Evolutionary conservation across 2,113 vertebrate genomes (phyloP).

Genomic region (Okapia johnstoni): DNA sequence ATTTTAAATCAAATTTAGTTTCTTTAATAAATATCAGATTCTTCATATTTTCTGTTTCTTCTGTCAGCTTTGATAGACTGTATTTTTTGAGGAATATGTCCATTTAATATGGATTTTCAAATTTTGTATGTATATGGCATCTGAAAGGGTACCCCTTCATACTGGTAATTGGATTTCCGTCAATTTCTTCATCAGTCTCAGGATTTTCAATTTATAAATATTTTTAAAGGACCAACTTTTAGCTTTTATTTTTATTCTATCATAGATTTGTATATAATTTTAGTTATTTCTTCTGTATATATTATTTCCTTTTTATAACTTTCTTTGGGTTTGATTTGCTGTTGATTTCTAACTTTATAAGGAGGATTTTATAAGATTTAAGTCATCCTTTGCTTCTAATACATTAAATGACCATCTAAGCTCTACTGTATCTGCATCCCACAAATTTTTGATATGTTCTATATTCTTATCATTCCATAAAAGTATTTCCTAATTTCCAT

Average conservation of each 20-base stretch:
- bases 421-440: neutral
- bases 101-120: neutral
- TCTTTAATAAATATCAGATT: neutral
- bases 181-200: neutral
- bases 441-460: neutral
- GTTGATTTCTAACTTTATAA: neutral
- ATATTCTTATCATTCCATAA: neutral
- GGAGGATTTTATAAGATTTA: neutral
- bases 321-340: neutral
- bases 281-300: neutral
- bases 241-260: neutral
- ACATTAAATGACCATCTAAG: neutral
- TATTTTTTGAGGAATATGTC: neutral
- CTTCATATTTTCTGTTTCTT: neutral
- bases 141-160: neutral
- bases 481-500: neutral
- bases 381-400: neutral
- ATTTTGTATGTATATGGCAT: neutral
- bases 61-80: neutral
- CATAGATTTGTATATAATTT: neutral
- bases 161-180: neutral
- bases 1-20: neutral
- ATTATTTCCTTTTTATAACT: neutral
- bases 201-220: neutral
- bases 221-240: neutral